These are phyloP conservation scores for Andrena minutula DNA, from an alignment of 2,888 invertebrate species.

Conservation along the genomic window DNA sequence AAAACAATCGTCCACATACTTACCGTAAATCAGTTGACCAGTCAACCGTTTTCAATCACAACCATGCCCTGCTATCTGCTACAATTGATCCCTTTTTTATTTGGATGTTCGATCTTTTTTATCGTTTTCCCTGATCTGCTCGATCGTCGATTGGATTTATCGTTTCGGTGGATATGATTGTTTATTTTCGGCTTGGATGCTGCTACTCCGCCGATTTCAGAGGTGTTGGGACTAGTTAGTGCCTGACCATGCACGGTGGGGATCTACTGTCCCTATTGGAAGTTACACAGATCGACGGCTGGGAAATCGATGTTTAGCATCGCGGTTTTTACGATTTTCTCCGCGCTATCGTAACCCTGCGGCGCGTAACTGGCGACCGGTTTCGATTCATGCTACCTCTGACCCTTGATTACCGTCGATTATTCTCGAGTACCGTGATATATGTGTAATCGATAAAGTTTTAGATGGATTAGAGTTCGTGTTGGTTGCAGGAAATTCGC, in stretches of 20 bases:
- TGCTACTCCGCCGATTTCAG: background rate
- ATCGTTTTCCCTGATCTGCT: background rate
- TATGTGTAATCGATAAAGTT: constrained; percentile 23
- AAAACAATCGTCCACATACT: background rate
- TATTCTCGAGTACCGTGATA: constrained; percentile 10
- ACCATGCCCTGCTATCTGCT: background rate
- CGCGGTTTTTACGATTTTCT: background rate
- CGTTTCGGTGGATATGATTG: background rate
- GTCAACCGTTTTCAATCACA: background rate
- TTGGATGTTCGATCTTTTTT: background rate
- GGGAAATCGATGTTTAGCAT: constrained; percentile 13
- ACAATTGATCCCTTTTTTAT: background rate
- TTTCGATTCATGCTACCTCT: background rate
- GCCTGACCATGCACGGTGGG: background rate
- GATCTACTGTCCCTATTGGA: constrained; percentile 1
- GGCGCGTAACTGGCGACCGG: background rate
- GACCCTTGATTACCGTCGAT: background rate
- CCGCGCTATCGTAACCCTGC: background rate
- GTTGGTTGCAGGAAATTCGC: background rate
- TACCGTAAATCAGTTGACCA: background rate
- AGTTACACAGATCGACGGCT: background rate
- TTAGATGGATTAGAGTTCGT: background rate
- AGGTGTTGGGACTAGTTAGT: background rate
- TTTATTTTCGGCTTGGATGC: background rate
- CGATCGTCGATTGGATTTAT: background rate